Percentiles rank a stretch among this genome's conserved stretches.
Conservation (phyloP, 2,797 vertebrate genomes). For the Clarias platycephalus region DNA sequence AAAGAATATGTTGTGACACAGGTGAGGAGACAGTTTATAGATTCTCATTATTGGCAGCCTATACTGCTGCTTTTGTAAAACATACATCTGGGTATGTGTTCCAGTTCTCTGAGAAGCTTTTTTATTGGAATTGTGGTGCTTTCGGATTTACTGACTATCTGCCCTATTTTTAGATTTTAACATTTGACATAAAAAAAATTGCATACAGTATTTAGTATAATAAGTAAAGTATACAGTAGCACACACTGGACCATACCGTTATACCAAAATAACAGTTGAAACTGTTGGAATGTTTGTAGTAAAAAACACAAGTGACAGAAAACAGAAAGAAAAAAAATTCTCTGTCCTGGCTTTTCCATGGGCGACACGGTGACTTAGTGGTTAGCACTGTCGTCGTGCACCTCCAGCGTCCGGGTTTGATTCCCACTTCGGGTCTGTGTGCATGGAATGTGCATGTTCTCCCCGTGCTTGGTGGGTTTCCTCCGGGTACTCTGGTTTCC, state of each 20-base stretch:
- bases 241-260: not conserved
- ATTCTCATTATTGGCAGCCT: not conserved
- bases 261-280: not conserved
- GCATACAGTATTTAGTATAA: not conserved
- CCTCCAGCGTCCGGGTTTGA: too few relatives aligned
- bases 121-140: not conserved
- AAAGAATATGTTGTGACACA: constrained; percentile 19
- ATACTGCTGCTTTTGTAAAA: not conserved
- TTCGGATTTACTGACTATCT: not conserved
- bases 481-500: too few relatives aligned
- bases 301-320: not conserved
- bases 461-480: too few relatives aligned
- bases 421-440: too few relatives aligned
- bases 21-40: constrained; percentile 11
- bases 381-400: too few relatives aligned
- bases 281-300: not conserved
- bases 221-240: not conserved
- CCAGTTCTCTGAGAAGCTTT: not conserved
- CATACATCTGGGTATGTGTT: not conserved
- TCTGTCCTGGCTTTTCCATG: not conserved
- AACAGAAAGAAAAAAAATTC: not conserved
- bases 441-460: too few relatives aligned
- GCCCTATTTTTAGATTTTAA: not conserved
- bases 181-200: not conserved
- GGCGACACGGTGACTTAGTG: too few relatives aligned